These are phyloP conservation scores for Machaerirhynchus nigripectus DNA, from an alignment of 2,113 vertebrate genomes.

Conservation along the genomic window DNA sequence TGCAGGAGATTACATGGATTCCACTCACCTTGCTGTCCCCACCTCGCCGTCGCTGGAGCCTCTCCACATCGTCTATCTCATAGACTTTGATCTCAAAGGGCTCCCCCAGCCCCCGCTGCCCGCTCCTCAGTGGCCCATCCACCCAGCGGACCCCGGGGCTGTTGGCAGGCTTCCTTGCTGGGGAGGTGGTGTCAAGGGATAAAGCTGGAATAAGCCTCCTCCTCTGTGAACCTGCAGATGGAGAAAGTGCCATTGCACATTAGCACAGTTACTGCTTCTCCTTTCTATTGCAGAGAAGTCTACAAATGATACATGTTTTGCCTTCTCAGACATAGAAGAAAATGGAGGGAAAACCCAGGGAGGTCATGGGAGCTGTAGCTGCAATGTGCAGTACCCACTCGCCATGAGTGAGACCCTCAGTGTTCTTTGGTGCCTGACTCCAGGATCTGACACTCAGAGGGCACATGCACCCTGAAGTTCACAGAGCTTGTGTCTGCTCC, in stretches of 20 bases:
- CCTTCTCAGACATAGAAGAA: not conserved
- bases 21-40: conserved; percentile 82
- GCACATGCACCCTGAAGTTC: not conserved
- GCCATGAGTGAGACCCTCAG: not conserved
- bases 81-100: conserved; percentile 98
- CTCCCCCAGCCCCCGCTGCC: conserved; percentile 79
- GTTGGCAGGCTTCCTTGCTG: conserved; percentile 82
- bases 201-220: conserved; percentile 88
- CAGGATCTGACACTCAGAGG: not conserved
- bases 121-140: conserved; percentile 86
- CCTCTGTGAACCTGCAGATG: conserved; percentile 85
- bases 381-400: not conserved
- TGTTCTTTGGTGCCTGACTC: not conserved
- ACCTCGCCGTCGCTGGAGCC: conserved; percentile 86
- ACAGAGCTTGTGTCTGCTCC: not conserved
- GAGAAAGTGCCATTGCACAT: not conserved
- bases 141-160: conserved; percentile 91
- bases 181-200: conserved; percentile 85
- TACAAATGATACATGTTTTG: not conserved
- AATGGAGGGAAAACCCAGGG: not conserved
- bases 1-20: not conserved
- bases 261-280: not conserved
- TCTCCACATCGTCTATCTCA: conserved; percentile 96
- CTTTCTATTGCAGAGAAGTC: not conserved
- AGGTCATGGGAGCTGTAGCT: not conserved